These are phyloP conservation scores for Pelecanoides urinatrix DNA, from an alignment of 2,113 vertebrate species.

Conservation along the genomic window DNA sequence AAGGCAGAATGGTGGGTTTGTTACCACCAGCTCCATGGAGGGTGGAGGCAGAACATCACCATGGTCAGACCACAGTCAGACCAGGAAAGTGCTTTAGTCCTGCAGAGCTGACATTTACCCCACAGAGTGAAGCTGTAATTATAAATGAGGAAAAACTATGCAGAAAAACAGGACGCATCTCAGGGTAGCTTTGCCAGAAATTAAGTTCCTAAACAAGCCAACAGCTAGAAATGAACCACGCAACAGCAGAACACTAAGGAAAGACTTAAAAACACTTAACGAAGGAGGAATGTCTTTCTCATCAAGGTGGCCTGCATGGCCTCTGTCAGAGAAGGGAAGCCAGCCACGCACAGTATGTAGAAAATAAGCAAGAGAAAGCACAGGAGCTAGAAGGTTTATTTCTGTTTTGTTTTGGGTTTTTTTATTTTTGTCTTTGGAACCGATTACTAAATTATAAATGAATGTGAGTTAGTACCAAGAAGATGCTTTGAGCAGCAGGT, in stretches of 20 bases:
- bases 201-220: neutral
- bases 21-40: neutral
- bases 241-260: neutral
- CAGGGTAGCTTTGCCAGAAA: neutral
- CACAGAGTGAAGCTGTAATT: neutral
- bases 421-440: neutral
- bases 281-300: neutral
- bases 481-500: neutral
- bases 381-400: neutral
- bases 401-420: neutral
- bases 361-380: neutral
- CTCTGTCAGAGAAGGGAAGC: neutral
- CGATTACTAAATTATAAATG: neutral
- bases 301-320: neutral
- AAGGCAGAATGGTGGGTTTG: constrained; percentile 1
- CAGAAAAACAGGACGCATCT: neutral
- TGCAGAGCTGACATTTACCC: neutral
- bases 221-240: neutral
- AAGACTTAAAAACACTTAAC: neutral
- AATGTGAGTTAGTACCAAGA: neutral
- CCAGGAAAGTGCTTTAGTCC: neutral
- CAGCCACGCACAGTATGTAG: accelerated
- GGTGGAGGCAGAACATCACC: neutral
- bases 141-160: neutral
- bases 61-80: neutral